phyloP scores from a whole-genome alignment of 2,888 invertebrate genomes.

The Chrysina gloriosa region DNA sequence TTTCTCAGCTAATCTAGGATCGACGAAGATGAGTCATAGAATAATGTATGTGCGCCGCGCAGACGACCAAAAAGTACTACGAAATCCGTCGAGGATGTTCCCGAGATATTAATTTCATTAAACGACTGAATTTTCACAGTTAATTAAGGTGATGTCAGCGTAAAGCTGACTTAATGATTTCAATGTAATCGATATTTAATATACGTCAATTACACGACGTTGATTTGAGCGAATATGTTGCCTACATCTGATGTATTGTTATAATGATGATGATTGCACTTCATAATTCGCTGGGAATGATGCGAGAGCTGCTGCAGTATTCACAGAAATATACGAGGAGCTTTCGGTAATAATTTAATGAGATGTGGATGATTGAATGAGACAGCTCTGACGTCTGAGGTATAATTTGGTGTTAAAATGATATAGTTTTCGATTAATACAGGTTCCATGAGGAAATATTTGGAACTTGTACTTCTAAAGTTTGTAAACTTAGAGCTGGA shows the following conservation, averaged over 20 bases:
- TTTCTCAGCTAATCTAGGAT: not conserved
- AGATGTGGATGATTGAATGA: not conserved
- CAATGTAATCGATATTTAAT: slow-evolving; percentile 24
- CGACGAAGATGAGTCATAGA: not conserved
- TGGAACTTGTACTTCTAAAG: not conserved
- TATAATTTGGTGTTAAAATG: no score
- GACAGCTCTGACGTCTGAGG: no score
- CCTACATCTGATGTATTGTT: not conserved
- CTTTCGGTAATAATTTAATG: not conserved
- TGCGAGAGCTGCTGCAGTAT: not conserved
- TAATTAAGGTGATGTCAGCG: not conserved
- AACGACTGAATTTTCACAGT: slow-evolving; percentile 21
- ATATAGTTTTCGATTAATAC: no score
- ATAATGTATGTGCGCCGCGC: not conserved
- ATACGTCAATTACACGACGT: not conserved
- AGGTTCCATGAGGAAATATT: not conserved
- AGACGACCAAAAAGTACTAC: not conserved
- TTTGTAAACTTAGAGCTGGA: not conserved
- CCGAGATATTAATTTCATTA: slow-evolving; percentile 1
- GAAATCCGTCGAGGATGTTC: not conserved
- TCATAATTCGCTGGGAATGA: not conserved
- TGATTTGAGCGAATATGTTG: not conserved
- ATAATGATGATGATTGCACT: no score
- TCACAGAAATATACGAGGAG: not conserved
- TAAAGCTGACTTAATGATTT: not conserved